Base-by-base conservation (phyloP, 1,140 invertebrate genomes). In the Prorops nasuta region DNA sequence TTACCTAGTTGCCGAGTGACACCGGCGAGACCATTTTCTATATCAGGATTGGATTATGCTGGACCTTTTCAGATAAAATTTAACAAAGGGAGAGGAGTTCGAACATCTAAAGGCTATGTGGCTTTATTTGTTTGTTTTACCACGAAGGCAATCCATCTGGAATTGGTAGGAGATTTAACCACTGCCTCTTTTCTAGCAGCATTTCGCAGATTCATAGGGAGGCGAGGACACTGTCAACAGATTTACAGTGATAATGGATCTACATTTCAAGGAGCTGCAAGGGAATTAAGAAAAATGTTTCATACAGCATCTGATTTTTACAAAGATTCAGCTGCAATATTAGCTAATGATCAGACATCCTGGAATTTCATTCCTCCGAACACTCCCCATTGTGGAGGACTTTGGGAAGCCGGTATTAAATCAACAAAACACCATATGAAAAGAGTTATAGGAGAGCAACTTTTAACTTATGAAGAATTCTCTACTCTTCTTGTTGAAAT, bases 41-140 rank as follows among this genome's bases (percentile, higher is more conserved):
- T 44, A 9, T 17, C 37, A n/a, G 52, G 60, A 18, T 31, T 66
- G 6, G 67, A 74, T 52, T 71, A 66, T 38, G 62, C 61, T 8
- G 71, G 69, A 37, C 71, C 66, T 37, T 24, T 69, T 1, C 35
- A 46, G 47, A 55, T 36, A 4, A 37, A 44, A 12, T 14, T 39
- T 3, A 9, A 3, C 3, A 34, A 35, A 9, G 48, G 44, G 3
- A 37, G 66, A 18, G 51, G 40, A 12, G 19, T 12, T 2, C 50
- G 40, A 18, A 32, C 38, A 8, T 47, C 18, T 17, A 62, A 60
- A 43, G 32, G 14, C 10, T 60, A 63, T 38, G 47, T 63, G 19
- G 19, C 34, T 37, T 19, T 63, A 10, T 63, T 63, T 24, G 31
- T 40, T 20, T 63, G 54, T 22, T 50, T 62, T 32, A 18, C 54